Evolutionary conservation across 2,797 vertebrate genomes (phyloP).

Genomic region (Urocyon cinereoargenteus): DNA sequence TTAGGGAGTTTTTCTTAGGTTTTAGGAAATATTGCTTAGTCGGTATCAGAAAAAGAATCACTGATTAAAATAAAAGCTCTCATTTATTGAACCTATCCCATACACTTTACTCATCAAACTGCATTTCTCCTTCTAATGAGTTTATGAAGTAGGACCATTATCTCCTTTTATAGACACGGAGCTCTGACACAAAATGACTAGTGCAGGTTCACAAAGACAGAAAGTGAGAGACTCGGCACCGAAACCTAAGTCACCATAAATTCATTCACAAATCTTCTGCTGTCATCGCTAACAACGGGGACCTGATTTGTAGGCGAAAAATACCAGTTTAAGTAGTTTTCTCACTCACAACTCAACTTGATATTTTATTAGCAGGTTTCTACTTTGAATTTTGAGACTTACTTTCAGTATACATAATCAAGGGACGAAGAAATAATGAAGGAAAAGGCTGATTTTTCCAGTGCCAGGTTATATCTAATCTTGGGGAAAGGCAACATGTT

Average conservation of each 20-base stretch:
- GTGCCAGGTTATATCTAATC: not conserved
- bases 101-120: not conserved
- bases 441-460: not conserved
- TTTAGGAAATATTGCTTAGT: not conserved
- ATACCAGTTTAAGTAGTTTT: not conserved
- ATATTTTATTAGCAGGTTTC: conserved; percentile 40
- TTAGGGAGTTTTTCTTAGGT: not conserved
- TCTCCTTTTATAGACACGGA: not conserved
- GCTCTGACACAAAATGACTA: not conserved
- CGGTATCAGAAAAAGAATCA: not conserved
- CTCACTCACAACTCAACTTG: not conserved
- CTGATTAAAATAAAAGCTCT: not conserved
- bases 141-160: not conserved
- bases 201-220: not conserved
- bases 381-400: conserved; percentile 25
- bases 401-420: conserved; percentile 14
- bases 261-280: not conserved
- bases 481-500: not conserved
- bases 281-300: not conserved
- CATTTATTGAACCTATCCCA: not conserved
- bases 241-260: not conserved
- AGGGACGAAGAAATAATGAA: not conserved
- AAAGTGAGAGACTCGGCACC: not conserved
- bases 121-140: not conserved
- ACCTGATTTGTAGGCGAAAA: not conserved